Evolutionary conservation across 2,113 vertebrate species (phyloP).

Genomic region (Aramus guarauna): DNA sequence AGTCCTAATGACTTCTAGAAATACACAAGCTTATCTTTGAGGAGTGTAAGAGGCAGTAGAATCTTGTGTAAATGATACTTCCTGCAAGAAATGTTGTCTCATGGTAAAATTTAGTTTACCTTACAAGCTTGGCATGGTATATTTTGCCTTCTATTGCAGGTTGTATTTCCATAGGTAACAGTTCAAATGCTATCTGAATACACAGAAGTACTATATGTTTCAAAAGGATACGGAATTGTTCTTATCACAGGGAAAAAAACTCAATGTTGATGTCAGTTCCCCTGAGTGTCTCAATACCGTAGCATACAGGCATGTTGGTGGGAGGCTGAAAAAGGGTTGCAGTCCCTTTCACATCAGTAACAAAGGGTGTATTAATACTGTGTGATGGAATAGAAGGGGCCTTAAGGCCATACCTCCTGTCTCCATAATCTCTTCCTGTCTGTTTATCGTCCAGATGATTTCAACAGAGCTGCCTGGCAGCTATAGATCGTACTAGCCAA

Average conservation of each 20-base stretch:
- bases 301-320: background rate
- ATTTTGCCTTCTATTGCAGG: background rate
- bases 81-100: background rate
- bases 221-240: background rate
- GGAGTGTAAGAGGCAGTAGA: background rate
- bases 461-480: background rate
- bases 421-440: background rate
- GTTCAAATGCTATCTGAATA: background rate
- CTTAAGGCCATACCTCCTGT: background rate
- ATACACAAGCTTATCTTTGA: background rate
- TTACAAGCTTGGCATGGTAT: background rate
- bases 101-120: background rate
- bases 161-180: background rate
- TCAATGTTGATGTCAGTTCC: background rate
- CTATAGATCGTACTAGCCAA: background rate
- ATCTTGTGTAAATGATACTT: background rate
- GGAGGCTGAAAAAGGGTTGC: background rate
- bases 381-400: background rate
- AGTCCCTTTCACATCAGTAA: background rate
- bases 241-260: background rate
- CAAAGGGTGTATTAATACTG: background rate
- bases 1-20: background rate
- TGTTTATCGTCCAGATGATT: background rate
- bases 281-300: fast-evolving
- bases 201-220: background rate